These are phyloP conservation scores for Misgurnus mizolepis DNA, from an alignment of 2,113 vertebrate species.

Conservation along the genomic window DNA sequence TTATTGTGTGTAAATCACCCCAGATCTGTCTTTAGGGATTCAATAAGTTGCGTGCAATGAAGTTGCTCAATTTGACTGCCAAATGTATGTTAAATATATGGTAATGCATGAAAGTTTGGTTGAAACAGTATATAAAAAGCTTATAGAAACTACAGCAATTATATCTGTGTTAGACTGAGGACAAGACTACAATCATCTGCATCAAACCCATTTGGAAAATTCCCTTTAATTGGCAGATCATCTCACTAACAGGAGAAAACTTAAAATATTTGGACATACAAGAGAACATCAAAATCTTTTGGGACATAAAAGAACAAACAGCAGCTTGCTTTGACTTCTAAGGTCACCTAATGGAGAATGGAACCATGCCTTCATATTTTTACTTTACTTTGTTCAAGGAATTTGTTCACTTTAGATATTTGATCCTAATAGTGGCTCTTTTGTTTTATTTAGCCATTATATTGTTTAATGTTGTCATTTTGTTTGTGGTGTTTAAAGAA, in stretches of 20 bases:
- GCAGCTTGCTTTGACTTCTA: background rate
- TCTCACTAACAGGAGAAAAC: background rate
- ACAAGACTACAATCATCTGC: background rate
- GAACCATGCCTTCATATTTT: constrained; percentile 48
- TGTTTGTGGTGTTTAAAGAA: constrained; percentile 52
- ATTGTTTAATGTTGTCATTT: constrained; percentile 55
- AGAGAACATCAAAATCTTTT: background rate
- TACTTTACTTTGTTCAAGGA: constrained; percentile 59
- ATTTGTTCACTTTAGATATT: constrained; percentile 55
- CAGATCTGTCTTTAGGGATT: no score
- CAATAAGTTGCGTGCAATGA: no score
- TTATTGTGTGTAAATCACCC: no score
- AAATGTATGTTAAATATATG: no score
- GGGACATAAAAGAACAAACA: background rate
- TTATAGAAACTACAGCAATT: background rate
- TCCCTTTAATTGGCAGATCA: background rate
- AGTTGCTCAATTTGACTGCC: no score
- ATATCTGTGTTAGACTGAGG: background rate
- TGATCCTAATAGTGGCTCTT: constrained; percentile 43
- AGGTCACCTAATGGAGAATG: constrained; percentile 55
- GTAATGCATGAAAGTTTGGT: no score
- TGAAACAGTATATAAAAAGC: background rate
- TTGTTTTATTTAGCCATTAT: constrained; percentile 51
- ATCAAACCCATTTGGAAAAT: background rate
- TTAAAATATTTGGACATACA: background rate